Evolutionary conservation across 1,140 invertebrate species (phyloP).

Genomic region (Pseudomyrmex dendroicus): DNA sequence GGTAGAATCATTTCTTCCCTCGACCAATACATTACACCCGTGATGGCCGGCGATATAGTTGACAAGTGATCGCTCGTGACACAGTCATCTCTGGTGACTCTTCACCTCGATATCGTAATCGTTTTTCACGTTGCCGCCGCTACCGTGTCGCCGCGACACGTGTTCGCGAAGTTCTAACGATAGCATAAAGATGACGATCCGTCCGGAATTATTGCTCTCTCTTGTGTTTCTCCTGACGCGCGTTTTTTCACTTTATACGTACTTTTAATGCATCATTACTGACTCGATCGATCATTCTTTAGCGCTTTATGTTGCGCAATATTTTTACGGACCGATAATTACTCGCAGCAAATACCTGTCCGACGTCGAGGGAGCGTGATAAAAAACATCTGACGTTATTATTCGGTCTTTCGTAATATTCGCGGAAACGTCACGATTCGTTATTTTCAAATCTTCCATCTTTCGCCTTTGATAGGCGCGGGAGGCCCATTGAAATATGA

Average conservation of each 20-base stretch:
- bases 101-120: constrained; percentile 45
- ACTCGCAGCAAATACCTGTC: constrained; percentile 24
- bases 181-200: background rate
- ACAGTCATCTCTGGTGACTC: constrained; percentile 24
- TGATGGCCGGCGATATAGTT: constrained; percentile 17
- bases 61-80: constrained; percentile 46
- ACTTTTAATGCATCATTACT: constrained; percentile 45
- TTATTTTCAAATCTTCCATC: constrained; percentile 39
- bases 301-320: constrained; percentile 19
- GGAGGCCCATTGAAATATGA: constrained; percentile 38
- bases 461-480: constrained; percentile 10
- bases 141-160: background rate
- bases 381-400: constrained; percentile 48
- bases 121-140: constrained; percentile 19
- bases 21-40: constrained; percentile 38
- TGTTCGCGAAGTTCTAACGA: background rate
- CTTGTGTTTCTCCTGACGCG: background rate
- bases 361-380: background rate
- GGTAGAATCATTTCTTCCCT: constrained; percentile 21
- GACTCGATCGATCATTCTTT: constrained; percentile 38
- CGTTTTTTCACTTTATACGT: constrained; percentile 8
- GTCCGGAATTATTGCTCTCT: constrained; percentile 12
- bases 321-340: constrained; percentile 35
- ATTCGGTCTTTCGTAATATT: constrained; percentile 24
- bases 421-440: constrained; percentile 1